phyloP scores from a whole-genome alignment of 2,888 invertebrate species.

The Malachius bipustulatus region DNA sequence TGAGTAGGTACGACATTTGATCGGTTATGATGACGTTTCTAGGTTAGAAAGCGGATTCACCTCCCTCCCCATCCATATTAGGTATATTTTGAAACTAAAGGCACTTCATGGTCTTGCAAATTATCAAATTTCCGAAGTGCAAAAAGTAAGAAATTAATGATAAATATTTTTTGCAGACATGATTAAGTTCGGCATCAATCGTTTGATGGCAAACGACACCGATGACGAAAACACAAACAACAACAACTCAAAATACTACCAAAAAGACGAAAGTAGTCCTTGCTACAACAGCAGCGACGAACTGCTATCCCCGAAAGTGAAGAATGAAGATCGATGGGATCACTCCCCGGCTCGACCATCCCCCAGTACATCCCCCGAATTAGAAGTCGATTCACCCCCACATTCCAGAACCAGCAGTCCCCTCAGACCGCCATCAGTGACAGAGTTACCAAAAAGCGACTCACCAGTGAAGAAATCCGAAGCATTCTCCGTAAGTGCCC shows the following conservation, averaged over 20 bases:
- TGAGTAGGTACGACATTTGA: too few relatives aligned
- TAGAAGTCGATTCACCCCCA: conserved; percentile 66
- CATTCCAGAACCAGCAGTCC: conserved; percentile 46
- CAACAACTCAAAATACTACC: conserved; percentile 35
- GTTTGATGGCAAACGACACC: conserved; percentile 55
- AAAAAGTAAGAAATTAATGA: too few relatives aligned
- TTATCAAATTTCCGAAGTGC: too few relatives aligned
- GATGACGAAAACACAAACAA: conserved; percentile 44
- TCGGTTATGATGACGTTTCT: too few relatives aligned
- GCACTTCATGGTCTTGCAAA: conserved; percentile 14
- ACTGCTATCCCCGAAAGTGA: conserved; percentile 29
- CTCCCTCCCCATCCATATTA: background rate
- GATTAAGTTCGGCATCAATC: conserved; percentile 74
- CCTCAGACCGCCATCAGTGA: conserved; percentile 37
- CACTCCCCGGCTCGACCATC: conserved; percentile 30
- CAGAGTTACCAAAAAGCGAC: conserved; percentile 34
- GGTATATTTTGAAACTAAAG: background rate
- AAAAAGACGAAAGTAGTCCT: conserved; percentile 41
- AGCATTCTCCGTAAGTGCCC: conserved; percentile 72
- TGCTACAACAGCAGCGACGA: conserved; percentile 47
- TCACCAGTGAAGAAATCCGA: conserved; percentile 57
- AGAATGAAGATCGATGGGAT: conserved; percentile 28
- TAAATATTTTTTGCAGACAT: conserved; percentile 59
- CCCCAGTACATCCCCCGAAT: conserved; percentile 51
- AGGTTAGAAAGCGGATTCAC: conserved; percentile 1